phyloP scores from a whole-genome alignment of 1,140 invertebrate genomes.

The Tetragnatha versicolor region DNA sequence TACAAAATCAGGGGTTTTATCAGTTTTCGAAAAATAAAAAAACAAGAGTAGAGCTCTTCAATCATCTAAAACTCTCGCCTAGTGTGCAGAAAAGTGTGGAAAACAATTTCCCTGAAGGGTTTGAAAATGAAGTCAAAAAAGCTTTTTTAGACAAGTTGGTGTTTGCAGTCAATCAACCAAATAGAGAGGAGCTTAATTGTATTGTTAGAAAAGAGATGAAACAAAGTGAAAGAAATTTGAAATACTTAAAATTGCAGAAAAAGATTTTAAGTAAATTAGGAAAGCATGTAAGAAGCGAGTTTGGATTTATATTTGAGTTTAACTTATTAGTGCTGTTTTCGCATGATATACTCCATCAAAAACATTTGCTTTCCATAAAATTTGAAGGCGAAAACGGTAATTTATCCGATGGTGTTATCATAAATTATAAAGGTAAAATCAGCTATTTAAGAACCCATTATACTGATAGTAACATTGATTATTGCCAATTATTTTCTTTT shows the following conservation, averaged over 20 bases:
- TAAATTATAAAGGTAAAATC: slow-evolving; percentile 24
- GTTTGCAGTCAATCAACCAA: slow-evolving; percentile 36
- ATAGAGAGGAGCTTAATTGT: slow-evolving; percentile 33
- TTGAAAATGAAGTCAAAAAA: slow-evolving; percentile 23
- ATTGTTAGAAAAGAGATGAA: slow-evolving; percentile 30
- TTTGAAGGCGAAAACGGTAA: slow-evolving; percentile 10
- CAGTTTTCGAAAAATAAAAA: slow-evolving; percentile 26
- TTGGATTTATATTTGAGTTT: slow-evolving; percentile 19
- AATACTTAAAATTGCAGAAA: slow-evolving; percentile 8
- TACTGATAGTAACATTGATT: slow-evolving; percentile 27
- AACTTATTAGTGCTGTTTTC: slow-evolving; percentile 36
- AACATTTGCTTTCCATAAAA: slow-evolving; percentile 36
- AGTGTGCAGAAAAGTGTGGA: slow-evolving; percentile 14
- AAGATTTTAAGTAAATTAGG: slow-evolving; percentile 10
- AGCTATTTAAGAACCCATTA: slow-evolving; percentile 21
- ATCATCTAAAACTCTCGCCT: slow-evolving; percentile 21
- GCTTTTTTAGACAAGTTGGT: slow-evolving; percentile 36
- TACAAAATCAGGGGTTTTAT: neutral
- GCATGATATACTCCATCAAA: slow-evolving; percentile 21
- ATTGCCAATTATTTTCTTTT: slow-evolving; percentile 17
- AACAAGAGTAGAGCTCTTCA: slow-evolving; percentile 25
- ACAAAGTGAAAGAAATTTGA: slow-evolving; percentile 21
- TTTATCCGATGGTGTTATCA: slow-evolving; percentile 10
- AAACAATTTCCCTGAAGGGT: neutral
- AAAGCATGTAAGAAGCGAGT: neutral